phyloP scores from a whole-genome alignment of 2,113 vertebrate genomes.

The Rhizomys pruinosus region DNA sequence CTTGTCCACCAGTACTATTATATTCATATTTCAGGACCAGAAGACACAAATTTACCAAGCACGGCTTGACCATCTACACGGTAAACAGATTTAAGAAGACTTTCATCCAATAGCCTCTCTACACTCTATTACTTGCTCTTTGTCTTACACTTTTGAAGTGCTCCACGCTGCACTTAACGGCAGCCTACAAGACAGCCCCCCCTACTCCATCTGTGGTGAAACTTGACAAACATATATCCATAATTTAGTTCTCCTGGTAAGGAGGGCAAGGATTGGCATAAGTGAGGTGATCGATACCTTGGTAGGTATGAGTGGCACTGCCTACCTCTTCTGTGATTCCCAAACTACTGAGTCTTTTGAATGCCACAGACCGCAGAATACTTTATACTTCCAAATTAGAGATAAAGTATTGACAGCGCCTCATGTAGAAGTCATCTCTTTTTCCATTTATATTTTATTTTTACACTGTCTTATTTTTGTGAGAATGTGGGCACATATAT shows the following conservation, averaged over 20 bases:
- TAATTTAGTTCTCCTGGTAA: neutral
- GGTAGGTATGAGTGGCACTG: neutral
- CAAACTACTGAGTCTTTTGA: neutral
- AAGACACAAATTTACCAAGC: neutral
- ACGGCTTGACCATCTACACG: neutral
- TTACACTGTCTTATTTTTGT: neutral
- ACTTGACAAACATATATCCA: neutral
- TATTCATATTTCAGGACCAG: neutral
- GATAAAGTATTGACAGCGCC: neutral
- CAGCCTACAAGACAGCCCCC: neutral
- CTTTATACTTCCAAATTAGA: neutral
- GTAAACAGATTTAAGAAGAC: neutral
- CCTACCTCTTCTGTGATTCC: neutral
- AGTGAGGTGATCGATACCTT: neutral
- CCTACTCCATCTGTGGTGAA: neutral
- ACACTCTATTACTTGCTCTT: neutral
- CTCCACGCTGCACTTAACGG: neutral
- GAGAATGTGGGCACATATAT: too few species aligned
- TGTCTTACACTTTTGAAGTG: neutral
- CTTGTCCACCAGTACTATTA: neutral
- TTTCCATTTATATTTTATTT: neutral
- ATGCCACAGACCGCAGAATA: neutral
- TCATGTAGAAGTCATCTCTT: conserved; percentile 1
- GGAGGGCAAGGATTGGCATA: neutral
- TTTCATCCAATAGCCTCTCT: neutral